These are phyloP conservation scores for Idris sp. DNA, from an alignment of 1,140 invertebrate genomes.

Conservation along the genomic window DNA sequence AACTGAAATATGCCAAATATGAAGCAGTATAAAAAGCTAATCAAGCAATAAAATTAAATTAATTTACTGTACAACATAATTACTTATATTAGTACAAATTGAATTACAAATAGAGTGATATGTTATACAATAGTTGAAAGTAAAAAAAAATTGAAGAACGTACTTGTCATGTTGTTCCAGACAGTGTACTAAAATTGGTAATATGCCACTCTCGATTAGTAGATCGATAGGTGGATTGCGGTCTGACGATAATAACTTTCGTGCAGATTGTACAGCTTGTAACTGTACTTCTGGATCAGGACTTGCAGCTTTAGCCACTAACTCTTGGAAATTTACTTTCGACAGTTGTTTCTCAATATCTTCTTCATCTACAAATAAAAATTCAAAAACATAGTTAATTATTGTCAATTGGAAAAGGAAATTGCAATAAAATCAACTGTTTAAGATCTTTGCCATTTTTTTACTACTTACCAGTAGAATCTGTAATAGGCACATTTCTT, in stretches of 20 bases:
- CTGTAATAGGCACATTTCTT: constrained; percentile 92
- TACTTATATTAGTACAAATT: no score
- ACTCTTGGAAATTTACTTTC: constrained; percentile 82
- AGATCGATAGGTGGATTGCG: constrained; percentile 99
- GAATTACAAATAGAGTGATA: no score
- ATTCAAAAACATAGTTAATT: no score
- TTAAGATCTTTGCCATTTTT: no score
- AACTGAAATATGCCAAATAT: no score
- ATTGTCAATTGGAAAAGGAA: no score
- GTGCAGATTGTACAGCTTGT: constrained; percentile 89
- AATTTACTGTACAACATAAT: no score
- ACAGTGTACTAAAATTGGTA: constrained; percentile 95
- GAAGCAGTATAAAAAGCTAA: no score
- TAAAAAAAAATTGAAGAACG: constrained; percentile 54
- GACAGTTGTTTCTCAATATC: constrained; percentile 84
- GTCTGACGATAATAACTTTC: constrained; percentile 97
- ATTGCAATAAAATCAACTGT: no score
- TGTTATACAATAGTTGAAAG: not conserved
- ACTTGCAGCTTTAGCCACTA: constrained; percentile 87
- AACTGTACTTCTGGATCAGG: constrained; percentile 86
- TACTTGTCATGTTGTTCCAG: constrained; percentile 89
- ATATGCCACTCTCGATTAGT: constrained; percentile 93
- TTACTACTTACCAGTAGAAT: constrained; percentile 83
- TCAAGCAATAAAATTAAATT: no score
- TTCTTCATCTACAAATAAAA: constrained; percentile 81